A percentile compares a stretch with the other conserved stretches of the same genome.
These are phyloP conservation scores for Speoplatyrhinus poulsoni DNA, from an alignment of 2,113 vertebrate species.

Conservation along the genomic window DNA sequence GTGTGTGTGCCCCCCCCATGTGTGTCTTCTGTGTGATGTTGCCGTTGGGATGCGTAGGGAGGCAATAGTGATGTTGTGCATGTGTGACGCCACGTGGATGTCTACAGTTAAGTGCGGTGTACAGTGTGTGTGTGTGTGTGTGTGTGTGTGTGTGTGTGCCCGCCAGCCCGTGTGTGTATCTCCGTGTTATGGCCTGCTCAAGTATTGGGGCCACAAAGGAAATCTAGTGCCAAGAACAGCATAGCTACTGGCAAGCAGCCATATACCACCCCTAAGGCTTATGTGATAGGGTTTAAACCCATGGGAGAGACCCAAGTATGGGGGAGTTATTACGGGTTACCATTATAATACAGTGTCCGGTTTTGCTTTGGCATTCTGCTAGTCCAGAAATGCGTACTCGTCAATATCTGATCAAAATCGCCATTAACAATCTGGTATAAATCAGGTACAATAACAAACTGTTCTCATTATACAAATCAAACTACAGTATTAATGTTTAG, in stretches of 20 bases:
- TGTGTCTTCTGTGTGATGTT: conserved; percentile 45
- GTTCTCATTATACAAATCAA: conserved; percentile 35
- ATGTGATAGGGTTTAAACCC: conserved; percentile 67
- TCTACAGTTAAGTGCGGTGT: conserved; percentile 1
- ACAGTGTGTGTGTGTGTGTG: conserved; percentile 13
- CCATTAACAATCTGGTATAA: conserved; percentile 27
- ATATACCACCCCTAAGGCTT: conserved; percentile 70
- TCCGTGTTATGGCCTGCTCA: conserved; percentile 70
- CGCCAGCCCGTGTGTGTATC: conserved; percentile 65
- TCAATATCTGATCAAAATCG: background rate
- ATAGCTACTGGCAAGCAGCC: conserved; percentile 72
- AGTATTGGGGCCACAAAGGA: conserved; percentile 72
- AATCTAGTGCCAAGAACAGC: conserved; percentile 74
- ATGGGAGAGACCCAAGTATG: conserved; percentile 59
- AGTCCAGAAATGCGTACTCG: conserved; percentile 40
- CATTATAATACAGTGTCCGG: conserved; percentile 48
- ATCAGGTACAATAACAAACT: conserved; percentile 24
- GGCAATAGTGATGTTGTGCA: conserved; percentile 53
- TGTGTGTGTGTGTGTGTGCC: conserved; percentile 30
- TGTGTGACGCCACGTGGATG: conserved; percentile 33
- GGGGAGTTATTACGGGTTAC: conserved; percentile 57
- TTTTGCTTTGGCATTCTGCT: conserved; percentile 40
- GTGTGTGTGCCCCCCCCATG: conserved; percentile 51
- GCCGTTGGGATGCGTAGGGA: conserved; percentile 39
- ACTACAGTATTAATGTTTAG: conserved; percentile 46